These are phyloP conservation scores for Pteronotus mesoamericanus DNA, from an alignment of 2,797 vertebrate genomes.

Conservation along the genomic window DNA sequence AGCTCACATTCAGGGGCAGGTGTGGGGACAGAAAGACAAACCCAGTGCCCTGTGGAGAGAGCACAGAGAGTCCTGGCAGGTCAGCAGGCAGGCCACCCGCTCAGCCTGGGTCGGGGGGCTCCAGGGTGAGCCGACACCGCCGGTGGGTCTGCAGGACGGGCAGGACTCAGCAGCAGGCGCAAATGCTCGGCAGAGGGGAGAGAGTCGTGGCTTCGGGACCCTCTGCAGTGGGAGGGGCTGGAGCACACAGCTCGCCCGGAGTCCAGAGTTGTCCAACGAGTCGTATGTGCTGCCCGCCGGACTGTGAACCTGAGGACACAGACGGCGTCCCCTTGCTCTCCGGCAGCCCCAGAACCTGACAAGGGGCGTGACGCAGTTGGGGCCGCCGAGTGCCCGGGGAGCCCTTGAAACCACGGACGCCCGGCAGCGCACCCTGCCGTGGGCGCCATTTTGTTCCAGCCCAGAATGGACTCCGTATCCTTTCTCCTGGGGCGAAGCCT, in stretches of 20 bases:
- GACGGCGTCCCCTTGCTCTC: not conserved
- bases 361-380: not conserved
- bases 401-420: not conserved
- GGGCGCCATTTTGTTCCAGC: not conserved
- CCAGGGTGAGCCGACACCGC: not conserved
- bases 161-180: not conserved
- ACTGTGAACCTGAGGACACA: not conserved
- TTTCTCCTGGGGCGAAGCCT: not conserved
- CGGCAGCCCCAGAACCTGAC: not conserved
- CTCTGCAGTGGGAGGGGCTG: not conserved
- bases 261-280: not conserved
- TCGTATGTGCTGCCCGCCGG: not conserved
- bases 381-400: not conserved
- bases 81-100: not conserved
- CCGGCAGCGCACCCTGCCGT: accelerated
- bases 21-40: not conserved
- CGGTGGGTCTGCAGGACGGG: not conserved
- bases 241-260: accelerated
- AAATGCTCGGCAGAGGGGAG: not conserved
- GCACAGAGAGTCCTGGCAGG: not conserved
- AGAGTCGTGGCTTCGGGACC: accelerated
- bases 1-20: not conserved
- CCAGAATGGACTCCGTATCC: not conserved
- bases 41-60: not conserved
- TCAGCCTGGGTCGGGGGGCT: not conserved